Percentiles rank a stretch among this genome's conserved stretches.
phyloP scores from a whole-genome alignment of 1,140 invertebrate genomes.

The Macrobrachium rosenbergii region DNA sequence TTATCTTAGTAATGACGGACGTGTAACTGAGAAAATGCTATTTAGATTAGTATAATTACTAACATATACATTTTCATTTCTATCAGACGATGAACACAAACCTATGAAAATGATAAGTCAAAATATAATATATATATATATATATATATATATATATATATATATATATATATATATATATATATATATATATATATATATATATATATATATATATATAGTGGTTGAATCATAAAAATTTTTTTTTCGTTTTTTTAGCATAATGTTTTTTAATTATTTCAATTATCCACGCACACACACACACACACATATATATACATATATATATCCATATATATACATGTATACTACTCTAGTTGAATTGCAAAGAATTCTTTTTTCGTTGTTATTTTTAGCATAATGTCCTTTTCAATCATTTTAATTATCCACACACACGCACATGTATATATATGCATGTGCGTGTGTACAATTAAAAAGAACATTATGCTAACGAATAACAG shows the following conservation, averaged over 20 bases:
- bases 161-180: slow-evolving; percentile 12
- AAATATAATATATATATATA: neutral
- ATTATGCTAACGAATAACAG: neutral
- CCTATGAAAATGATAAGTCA: neutral
- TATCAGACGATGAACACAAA: neutral
- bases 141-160: slow-evolving; percentile 18
- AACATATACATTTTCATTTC: neutral
- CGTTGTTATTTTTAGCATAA: too few relatives aligned
- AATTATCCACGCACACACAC: slow-evolving; percentile 10
- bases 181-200: slow-evolving; percentile 26
- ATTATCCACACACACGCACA: neutral
- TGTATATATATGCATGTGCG: neutral
- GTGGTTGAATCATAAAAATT: too few relatives aligned
- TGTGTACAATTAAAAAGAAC: neutral
- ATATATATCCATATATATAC: neutral
- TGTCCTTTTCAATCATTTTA: too few relatives aligned
- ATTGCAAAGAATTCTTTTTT: neutral
- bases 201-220: slow-evolving; percentile 1
- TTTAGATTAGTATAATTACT: too few relatives aligned
- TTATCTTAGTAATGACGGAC: too few relatives aligned
- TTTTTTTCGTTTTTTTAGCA: too few relatives aligned
- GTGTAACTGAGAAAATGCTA: too few relatives aligned
- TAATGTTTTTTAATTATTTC: too few relatives aligned
- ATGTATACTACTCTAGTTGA: neutral
- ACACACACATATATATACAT: slow-evolving; percentile 22